Evolutionary conservation across 1,140 invertebrate species (phyloP).

Genomic region (Chelonus insularis): DNA sequence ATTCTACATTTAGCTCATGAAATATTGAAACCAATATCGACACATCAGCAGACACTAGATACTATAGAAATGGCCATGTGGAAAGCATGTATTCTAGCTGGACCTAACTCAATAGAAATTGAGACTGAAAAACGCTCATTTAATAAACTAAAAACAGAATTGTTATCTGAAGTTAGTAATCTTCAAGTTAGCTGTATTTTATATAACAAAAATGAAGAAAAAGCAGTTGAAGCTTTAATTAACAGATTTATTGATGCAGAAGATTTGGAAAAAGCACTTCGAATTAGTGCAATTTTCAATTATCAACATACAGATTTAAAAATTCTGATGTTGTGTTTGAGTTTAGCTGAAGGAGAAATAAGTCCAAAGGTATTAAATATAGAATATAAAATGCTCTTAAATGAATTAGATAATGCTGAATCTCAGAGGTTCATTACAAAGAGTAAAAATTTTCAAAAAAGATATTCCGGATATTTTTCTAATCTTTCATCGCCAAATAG

Average conservation of each 20-base stretch:
- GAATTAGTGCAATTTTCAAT: constrained; percentile 50
- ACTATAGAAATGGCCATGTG: constrained; percentile 54
- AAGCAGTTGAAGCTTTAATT: constrained; percentile 43
- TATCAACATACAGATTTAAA: constrained; percentile 50
- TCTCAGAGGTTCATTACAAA: too few relatives aligned
- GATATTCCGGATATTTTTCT: too few relatives aligned
- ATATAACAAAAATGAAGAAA: constrained; percentile 36
- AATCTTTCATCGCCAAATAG: too few relatives aligned
- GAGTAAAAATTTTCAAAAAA: too few relatives aligned
- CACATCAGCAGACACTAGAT: constrained; percentile 43
- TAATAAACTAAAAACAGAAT: constrained; percentile 49
- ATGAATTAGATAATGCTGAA: constrained; percentile 34
- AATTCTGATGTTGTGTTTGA: constrained; percentile 51
- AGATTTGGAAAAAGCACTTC: constrained; percentile 44
- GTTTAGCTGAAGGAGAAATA: constrained; percentile 52
- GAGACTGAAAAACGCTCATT: constrained; percentile 33
- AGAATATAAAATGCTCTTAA: constrained; percentile 44
- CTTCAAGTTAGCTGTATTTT: constrained; percentile 41
- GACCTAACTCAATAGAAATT: constrained; percentile 45
- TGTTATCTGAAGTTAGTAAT: constrained; percentile 42
- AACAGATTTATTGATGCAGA: constrained; percentile 46
- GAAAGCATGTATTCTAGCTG: constrained; percentile 53
- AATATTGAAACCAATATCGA: constrained; percentile 42
- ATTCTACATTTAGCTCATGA: constrained; percentile 46
- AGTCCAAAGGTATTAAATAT: constrained; percentile 44